These are phyloP conservation scores for Aviceda subcristata DNA, from an alignment of 2,113 vertebrate species.

Conservation along the genomic window DNA sequence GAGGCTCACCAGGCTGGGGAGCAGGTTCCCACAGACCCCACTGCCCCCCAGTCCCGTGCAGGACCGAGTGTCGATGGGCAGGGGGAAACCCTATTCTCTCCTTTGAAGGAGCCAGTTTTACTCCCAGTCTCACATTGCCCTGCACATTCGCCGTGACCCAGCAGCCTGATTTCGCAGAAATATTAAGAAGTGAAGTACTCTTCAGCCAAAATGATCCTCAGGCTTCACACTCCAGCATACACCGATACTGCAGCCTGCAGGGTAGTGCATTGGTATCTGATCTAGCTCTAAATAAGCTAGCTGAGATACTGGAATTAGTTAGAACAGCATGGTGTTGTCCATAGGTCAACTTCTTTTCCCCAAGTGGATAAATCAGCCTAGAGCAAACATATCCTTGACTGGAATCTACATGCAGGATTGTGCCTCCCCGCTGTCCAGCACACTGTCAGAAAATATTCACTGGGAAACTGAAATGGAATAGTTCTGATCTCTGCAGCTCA, in stretches of 20 bases:
- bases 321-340: background rate
- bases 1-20: background rate
- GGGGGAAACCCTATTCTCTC: background rate
- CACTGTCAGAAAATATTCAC: background rate
- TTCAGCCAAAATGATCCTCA: background rate
- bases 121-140: background rate
- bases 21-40: background rate
- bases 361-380: background rate
- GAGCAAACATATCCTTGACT: slow-evolving; percentile 5
- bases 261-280: background rate
- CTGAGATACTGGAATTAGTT: background rate
- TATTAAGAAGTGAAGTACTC: background rate
- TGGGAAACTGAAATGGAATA: background rate
- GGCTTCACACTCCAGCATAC: background rate
- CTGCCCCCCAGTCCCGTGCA: accelerated
- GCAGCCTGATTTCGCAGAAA: background rate
- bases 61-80: background rate
- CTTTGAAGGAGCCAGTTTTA: background rate
- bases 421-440: slow-evolving; percentile 14
- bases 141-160: background rate
- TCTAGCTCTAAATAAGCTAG: background rate
- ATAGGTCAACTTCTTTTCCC: background rate
- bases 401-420: background rate
- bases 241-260: background rate
- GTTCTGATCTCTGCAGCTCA: background rate